Evolutionary conservation across 1,140 invertebrate genomes (phyloP).

Genomic region (Heterodera schachtii): DNA sequence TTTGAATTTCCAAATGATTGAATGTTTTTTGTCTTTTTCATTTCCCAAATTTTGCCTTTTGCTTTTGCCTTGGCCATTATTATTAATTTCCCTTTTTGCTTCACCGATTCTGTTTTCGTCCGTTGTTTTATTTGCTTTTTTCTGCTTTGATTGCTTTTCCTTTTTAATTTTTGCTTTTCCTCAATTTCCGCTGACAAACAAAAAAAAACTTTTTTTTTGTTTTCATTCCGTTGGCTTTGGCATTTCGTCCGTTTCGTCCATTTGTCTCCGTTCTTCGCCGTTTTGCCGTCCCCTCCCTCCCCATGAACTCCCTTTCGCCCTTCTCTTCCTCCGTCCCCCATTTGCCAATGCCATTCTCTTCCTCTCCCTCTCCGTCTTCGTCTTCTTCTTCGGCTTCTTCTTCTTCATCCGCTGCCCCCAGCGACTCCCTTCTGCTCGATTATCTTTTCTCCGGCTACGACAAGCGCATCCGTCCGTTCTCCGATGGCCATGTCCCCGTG

Average conservation of each 20-base stretch:
- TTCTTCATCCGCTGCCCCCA: background rate
- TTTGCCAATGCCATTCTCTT: background rate
- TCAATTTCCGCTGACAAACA: background rate
- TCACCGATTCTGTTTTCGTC: background rate
- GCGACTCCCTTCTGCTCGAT: slow-evolving; percentile 35
- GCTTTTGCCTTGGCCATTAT: too few species aligned
- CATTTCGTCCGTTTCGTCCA: too few species aligned
- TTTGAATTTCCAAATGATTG: background rate
- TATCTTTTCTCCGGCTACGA: slow-evolving; percentile 48
- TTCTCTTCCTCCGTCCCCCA: background rate
- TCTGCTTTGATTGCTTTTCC: background rate
- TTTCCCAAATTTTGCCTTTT: too few species aligned
- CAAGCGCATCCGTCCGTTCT: slow-evolving; percentile 52
- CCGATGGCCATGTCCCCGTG: slow-evolving; percentile 47
- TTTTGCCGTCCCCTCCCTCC: too few species aligned
- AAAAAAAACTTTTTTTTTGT: background rate
- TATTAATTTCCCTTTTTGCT: background rate
- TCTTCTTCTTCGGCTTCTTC: background rate
- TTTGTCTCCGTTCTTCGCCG: background rate
- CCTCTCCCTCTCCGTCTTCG: too few species aligned
- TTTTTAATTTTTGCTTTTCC: too few species aligned
- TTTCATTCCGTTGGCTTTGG: background rate
- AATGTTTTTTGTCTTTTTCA: too few species aligned
- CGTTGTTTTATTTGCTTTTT: background rate
- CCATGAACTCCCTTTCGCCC: background rate